Evolutionary conservation across 2,888 invertebrate species (phyloP).

Genomic region (Tipula lateralis): DNA sequence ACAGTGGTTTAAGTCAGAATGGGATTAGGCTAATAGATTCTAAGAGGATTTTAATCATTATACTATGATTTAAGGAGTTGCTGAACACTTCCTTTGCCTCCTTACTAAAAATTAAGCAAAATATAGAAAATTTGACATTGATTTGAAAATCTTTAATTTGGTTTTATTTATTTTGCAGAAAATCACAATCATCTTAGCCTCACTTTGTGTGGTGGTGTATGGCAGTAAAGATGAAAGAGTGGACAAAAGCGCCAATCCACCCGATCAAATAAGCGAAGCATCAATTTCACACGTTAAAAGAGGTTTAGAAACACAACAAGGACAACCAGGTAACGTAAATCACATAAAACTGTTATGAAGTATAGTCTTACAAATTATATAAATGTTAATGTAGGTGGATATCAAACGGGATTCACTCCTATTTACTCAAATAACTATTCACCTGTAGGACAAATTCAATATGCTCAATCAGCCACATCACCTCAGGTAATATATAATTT

Average conservation of each 20-base stretch:
- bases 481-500: not conserved
- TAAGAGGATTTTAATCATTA: too few species aligned
- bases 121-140: too few species aligned
- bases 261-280: not conserved
- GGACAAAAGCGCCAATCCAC: not conserved
- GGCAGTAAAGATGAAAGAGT: not conserved
- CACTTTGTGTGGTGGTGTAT: not conserved
- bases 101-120: too few species aligned
- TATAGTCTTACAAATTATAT: not conserved
- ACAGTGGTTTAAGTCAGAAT: too few species aligned
- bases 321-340: not conserved
- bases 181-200: not conserved
- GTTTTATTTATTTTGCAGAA: not conserved
- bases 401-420: slow-evolving; percentile 27
- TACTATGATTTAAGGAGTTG: too few species aligned
- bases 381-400: not conserved
- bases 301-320: not conserved
- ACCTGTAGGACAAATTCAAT: slow-evolving; percentile 1
- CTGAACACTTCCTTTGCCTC: too few species aligned
- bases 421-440: not conserved
- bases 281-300: not conserved
- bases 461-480: not conserved
- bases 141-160: too few species aligned
- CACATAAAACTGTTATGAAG: not conserved
- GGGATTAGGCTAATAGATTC: too few species aligned